Percentiles rank a stretch among this genome's conserved stretches.
Conservation (phyloP, 2,888 invertebrate genomes). For the Stictocephala bisonia region DNA sequence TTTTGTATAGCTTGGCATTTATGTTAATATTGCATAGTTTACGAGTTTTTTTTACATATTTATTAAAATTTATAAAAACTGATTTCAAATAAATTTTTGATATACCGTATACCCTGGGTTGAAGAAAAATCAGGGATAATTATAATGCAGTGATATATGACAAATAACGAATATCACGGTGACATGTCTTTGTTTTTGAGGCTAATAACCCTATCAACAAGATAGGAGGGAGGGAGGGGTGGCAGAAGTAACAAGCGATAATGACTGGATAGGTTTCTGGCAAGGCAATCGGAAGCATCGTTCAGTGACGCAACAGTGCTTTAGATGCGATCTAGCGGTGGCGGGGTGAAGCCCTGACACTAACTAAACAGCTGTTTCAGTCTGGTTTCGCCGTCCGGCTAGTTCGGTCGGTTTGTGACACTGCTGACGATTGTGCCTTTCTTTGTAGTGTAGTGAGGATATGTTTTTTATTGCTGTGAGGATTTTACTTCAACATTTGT, state of each 20-base stretch:
- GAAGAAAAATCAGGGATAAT: no score
- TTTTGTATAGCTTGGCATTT: no score
- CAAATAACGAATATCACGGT: no score
- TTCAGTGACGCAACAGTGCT: slow-evolving; percentile 19
- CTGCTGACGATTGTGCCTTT: background rate
- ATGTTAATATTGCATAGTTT: no score
- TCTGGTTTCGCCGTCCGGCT: slow-evolving; percentile 1
- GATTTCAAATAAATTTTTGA: no score
- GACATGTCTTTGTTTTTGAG: no score
- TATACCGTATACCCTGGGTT: no score
- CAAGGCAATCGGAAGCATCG: slow-evolving; percentile 21
- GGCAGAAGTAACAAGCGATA: background rate
- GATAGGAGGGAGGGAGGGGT: background rate
- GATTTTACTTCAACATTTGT: background rate
- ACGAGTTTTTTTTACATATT: no score
- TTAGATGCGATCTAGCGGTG: background rate
- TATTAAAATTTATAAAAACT: no score
- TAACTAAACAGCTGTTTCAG: slow-evolving; percentile 23
- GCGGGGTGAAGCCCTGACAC: background rate
- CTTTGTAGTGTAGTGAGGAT: slow-evolving; percentile 20
- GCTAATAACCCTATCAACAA: background rate
- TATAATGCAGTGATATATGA: no score
- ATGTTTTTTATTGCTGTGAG: background rate
- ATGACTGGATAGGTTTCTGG: slow-evolving; percentile 11
- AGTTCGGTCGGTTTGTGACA: background rate